Conservation (phyloP, 2,113 vertebrate genomes). For the Anhinga anhinga region DNA sequence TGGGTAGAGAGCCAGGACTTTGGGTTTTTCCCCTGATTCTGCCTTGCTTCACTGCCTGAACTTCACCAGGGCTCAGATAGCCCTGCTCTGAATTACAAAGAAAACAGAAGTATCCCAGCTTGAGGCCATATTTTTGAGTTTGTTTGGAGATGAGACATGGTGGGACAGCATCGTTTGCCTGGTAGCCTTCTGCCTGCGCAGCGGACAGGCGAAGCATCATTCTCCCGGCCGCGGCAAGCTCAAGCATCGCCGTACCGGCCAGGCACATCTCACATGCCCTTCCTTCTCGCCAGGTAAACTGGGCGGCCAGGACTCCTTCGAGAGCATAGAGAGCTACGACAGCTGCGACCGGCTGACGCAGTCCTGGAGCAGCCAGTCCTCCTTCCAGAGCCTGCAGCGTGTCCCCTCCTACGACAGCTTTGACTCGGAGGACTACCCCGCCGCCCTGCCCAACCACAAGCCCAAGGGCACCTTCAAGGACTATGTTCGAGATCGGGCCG, state of each 20-base stretch:
- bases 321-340: constrained; percentile 97
- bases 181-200: background rate
- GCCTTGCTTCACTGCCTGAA: background rate
- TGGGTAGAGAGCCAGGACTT: background rate
- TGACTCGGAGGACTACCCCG: constrained; percentile 94
- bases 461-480: constrained; percentile 99
- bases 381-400: constrained; percentile 96
- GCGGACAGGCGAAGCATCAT: rapidly evolving
- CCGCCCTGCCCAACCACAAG: constrained; percentile 90
- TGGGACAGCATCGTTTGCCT: background rate
- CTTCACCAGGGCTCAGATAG: background rate
- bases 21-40: background rate
- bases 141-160: background rate
- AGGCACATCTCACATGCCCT: background rate
- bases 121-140: background rate
- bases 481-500: constrained; percentile 96
- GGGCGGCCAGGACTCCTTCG: constrained; percentile 96
- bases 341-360: constrained; percentile 95
- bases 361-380: constrained; percentile 98
- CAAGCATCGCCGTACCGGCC: background rate
- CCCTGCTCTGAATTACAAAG: background rate
- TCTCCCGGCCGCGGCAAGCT: background rate
- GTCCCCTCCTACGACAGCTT: constrained; percentile 99
- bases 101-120: background rate
- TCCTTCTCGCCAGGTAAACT: constrained; percentile 83